These are phyloP conservation scores for Xylophagus ater DNA, from an alignment of 2,888 invertebrate genomes.

Conservation along the genomic window DNA sequence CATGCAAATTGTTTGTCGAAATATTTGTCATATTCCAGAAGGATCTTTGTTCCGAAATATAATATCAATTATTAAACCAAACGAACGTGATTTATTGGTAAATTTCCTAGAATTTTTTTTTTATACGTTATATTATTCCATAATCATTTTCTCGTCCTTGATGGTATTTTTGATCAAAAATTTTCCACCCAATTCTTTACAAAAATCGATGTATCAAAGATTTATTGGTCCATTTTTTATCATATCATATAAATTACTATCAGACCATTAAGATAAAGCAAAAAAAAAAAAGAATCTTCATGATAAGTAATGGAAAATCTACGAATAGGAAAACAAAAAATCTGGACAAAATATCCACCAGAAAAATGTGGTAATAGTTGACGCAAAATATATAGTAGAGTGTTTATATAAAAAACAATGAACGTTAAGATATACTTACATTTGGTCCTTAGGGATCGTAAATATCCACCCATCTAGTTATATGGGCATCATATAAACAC, in stretches of 20 bases:
- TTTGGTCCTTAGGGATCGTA: conserved; percentile 13
- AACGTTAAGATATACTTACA: conserved; percentile 7
- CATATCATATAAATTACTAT: conserved; percentile 16
- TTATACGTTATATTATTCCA: too few relatives aligned
- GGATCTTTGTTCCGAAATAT: conserved; percentile 8
- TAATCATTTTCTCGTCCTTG: too few relatives aligned
- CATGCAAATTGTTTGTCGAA: conserved; percentile 16
- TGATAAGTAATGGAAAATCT: too few relatives aligned
- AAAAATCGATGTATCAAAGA: conserved; percentile 6
- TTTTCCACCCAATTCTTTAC: too few relatives aligned
- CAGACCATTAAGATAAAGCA: conserved; percentile 15
- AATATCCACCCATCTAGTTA: conserved; percentile 16
- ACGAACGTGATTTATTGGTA: conserved; percentile 11
- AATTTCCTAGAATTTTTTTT: conserved; percentile 3
- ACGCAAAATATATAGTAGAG: conserved; percentile 2
- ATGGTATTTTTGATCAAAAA: too few relatives aligned
- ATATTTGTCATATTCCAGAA: conserved; percentile 13
- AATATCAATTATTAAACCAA: conserved; percentile 15
- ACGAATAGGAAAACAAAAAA: too few relatives aligned
- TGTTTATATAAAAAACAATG: conserved; percentile 15
- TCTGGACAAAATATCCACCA: too few relatives aligned
- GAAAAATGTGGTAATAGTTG: too few relatives aligned
- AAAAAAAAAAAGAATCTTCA: not conserved
- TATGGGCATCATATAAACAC: too few relatives aligned
- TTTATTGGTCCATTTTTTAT: conserved; percentile 17